Evolutionary conservation across 2,888 invertebrate species (phyloP).

Genomic region (Eristalis tenax): DNA sequence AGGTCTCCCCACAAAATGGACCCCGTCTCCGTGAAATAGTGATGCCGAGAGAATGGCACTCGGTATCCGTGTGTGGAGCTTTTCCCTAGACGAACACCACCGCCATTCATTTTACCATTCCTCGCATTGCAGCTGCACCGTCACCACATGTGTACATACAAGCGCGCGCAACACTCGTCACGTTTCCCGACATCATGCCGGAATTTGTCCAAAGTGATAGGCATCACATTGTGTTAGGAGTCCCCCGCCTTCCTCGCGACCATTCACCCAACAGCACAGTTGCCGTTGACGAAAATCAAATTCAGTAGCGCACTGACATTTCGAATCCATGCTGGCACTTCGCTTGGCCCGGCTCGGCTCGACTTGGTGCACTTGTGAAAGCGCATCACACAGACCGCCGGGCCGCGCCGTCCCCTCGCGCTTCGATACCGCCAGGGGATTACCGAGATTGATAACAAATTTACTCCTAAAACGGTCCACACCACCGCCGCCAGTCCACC

Average conservation of each 20-base stretch:
- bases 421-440: constrained; percentile 38
- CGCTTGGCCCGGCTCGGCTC: neutral
- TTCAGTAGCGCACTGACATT: constrained; percentile 69
- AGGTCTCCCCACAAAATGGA: neutral
- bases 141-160: constrained; percentile 55
- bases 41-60: constrained; percentile 1
- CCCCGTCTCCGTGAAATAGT: neutral
- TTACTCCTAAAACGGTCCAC: constrained; percentile 49
- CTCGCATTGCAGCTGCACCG: constrained; percentile 63
- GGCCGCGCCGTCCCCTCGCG: neutral
- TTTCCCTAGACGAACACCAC: constrained; percentile 24
- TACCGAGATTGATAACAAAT: constrained; percentile 62
- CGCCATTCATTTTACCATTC: constrained; percentile 51
- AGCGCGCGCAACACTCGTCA: constrained; percentile 66
- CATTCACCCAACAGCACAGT: constrained; percentile 34
- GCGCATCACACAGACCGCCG: neutral
- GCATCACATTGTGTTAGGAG: constrained; percentile 68
- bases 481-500: constrained; percentile 45
- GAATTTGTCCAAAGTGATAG: constrained; percentile 72
- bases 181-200: constrained; percentile 72
- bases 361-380: constrained; percentile 25
- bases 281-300: constrained; percentile 61
- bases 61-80: neutral
- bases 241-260: constrained; percentile 15
- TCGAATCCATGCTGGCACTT: constrained; percentile 29